These are phyloP conservation scores for Tipula lateralis DNA, from an alignment of 2,888 invertebrate species.

Conservation along the genomic window DNA sequence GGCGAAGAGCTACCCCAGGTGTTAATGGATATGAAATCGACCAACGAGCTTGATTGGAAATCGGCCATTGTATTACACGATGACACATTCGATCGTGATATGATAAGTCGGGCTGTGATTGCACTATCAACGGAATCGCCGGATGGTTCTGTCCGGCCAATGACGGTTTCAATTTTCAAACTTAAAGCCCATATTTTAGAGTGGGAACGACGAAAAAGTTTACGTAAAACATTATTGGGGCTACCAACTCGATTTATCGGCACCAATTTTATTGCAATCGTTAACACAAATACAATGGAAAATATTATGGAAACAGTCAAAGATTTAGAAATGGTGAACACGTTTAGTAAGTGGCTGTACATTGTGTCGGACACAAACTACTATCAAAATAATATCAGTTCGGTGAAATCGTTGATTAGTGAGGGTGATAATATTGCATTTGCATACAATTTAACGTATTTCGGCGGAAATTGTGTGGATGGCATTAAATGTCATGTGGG, in stretches of 20 bases:
- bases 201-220: slow-evolving; percentile 39
- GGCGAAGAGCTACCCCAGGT: slow-evolving; percentile 75
- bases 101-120: slow-evolving; percentile 60
- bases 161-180: slow-evolving; percentile 33
- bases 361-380: slow-evolving; percentile 60
- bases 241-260: slow-evolving; percentile 45
- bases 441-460: slow-evolving; percentile 63
- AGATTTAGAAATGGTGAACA: slow-evolving; percentile 60
- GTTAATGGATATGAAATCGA: slow-evolving; percentile 66
- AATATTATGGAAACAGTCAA: slow-evolving; percentile 66
- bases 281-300: slow-evolving; percentile 57
- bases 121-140: slow-evolving; percentile 50
- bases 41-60: slow-evolving; percentile 64
- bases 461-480: slow-evolving; percentile 44
- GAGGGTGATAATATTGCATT: slow-evolving; percentile 82
- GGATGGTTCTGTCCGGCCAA: slow-evolving; percentile 33
- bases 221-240: slow-evolving; percentile 41
- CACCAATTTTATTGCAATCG: slow-evolving; percentile 57
- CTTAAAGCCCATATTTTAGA: slow-evolving; percentile 30
- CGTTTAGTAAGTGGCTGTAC: slow-evolving; percentile 77
- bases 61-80: slow-evolving; percentile 69
- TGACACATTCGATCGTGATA: slow-evolving; percentile 61
- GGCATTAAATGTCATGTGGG: slow-evolving; percentile 64
- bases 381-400: slow-evolving; percentile 52
- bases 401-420: slow-evolving; percentile 55